These are phyloP conservation scores for Drosophila paramelanica DNA, from an alignment of 2,888 invertebrate species.

Conservation along the genomic window DNA sequence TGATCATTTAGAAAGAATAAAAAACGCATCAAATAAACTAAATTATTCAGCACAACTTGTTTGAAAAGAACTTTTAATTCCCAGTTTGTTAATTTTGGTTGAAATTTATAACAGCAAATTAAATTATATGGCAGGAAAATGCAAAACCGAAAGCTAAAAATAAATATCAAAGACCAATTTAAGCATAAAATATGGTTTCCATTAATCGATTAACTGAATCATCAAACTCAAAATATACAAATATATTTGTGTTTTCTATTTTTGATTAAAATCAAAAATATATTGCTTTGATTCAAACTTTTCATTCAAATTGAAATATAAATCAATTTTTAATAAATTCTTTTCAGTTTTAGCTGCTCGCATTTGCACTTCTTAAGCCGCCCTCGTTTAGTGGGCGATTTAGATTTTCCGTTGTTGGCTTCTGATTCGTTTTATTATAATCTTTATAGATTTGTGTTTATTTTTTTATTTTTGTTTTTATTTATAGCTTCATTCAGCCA, in stretches of 20 bases:
- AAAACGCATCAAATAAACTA: too few species aligned
- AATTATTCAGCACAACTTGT: too few species aligned
- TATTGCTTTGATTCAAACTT: neutral
- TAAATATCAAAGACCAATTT: conserved; percentile 16
- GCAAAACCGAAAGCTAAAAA: conserved; percentile 26
- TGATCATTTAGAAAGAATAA: too few species aligned
- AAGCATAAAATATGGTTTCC: conserved; percentile 21
- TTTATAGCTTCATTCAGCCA: conserved; percentile 61
- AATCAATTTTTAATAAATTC: neutral
- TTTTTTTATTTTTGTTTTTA: conserved; percentile 36
- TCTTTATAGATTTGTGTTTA: conserved; percentile 18
- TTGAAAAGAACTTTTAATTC: too few species aligned
- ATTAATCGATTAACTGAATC: conserved; percentile 42
- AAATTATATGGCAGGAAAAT: conserved; percentile 8
- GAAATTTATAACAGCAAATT: conserved; percentile 13
- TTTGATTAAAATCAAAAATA: neutral
- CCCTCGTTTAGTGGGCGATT: conserved; percentile 48
- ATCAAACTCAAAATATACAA: conserved; percentile 12
- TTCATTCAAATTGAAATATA: neutral
- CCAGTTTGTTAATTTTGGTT: neutral
- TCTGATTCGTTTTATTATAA: conserved; percentile 21
- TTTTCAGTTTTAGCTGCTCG: neutral
- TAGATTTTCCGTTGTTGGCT: conserved; percentile 30
- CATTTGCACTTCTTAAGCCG: conserved; percentile 13
- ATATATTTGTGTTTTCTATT: too few species aligned